phyloP scores from a whole-genome alignment of 2,113 vertebrate species.

The Rallus limicola region DNA sequence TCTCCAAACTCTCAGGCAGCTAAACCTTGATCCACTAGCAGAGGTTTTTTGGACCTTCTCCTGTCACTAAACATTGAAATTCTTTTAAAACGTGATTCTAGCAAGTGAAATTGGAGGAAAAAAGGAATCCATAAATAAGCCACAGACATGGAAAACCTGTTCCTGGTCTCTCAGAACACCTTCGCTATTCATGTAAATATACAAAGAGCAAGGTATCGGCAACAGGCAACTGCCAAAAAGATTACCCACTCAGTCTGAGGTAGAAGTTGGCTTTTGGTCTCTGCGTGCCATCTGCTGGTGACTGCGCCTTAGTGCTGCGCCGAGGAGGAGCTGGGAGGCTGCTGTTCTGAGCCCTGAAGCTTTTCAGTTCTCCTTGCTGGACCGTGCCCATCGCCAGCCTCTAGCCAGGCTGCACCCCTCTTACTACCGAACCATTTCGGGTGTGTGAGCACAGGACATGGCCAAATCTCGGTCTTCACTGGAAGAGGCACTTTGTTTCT shows the following conservation, averaged over 20 bases:
- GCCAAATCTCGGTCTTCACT: background rate
- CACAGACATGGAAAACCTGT: fast-evolving
- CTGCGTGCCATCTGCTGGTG: constrained; percentile 28
- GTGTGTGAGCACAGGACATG: background rate
- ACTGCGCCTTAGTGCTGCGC: background rate
- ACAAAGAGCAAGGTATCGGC: fast-evolving
- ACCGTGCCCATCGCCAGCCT: background rate
- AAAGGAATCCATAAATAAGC: background rate
- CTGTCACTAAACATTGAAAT: background rate
- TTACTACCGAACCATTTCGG: background rate
- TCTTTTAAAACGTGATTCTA: background rate
- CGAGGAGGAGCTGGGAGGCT: background rate
- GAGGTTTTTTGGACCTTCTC: background rate
- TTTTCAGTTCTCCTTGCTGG: background rate
- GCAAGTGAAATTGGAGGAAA: background rate
- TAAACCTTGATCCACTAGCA: background rate
- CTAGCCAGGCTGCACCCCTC: background rate
- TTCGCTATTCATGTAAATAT: fast-evolving
- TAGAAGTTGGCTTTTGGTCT: background rate
- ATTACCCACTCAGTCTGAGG: fast-evolving
- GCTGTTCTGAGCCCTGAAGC: background rate
- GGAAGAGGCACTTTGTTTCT: background rate
- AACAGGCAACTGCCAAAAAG: fast-evolving
- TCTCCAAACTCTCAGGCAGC: background rate
- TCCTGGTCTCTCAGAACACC: fast-evolving